phyloP scores from a whole-genome alignment of 92 coral and sea anemone genomes.

The Metridium senile region DNA sequence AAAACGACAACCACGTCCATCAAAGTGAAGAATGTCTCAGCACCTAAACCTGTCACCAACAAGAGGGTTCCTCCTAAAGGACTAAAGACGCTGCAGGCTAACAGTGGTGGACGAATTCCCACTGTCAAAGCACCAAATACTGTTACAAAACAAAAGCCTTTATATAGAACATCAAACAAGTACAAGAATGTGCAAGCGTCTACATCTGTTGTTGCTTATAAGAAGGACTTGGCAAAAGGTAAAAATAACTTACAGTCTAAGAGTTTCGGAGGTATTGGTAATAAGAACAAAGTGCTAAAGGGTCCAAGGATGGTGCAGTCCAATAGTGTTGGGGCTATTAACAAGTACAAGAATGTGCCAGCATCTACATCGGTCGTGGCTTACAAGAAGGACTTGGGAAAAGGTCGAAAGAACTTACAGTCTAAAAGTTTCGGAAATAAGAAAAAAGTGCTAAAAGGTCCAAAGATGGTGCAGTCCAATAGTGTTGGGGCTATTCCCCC shows the following conservation, averaged over 20 bases:
- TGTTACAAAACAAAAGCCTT: neutral
- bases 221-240: neutral
- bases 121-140: neutral
- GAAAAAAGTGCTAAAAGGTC: neutral
- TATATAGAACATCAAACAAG: neutral
- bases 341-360: neutral
- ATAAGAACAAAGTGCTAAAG: neutral
- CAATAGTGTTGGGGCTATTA: neutral
- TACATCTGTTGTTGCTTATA: neutral
- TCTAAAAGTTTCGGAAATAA: neutral
- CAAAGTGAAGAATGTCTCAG: neutral
- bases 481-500: neutral
- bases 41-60: neutral
- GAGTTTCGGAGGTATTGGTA: neutral
- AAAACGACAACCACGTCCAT: neutral
- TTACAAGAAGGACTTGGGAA: neutral
- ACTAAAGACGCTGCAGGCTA: neutral
- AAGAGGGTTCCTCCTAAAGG: neutral
- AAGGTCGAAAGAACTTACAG: neutral
- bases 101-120: neutral
- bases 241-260: neutral
- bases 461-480: neutral
- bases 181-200: neutral
- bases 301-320: neutral
- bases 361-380: neutral